A percentile compares a stretch with the other conserved stretches of the same genome.
phyloP scores from a whole-genome alignment of 2,888 invertebrate species.

The Heliconius charithonia region DNA sequence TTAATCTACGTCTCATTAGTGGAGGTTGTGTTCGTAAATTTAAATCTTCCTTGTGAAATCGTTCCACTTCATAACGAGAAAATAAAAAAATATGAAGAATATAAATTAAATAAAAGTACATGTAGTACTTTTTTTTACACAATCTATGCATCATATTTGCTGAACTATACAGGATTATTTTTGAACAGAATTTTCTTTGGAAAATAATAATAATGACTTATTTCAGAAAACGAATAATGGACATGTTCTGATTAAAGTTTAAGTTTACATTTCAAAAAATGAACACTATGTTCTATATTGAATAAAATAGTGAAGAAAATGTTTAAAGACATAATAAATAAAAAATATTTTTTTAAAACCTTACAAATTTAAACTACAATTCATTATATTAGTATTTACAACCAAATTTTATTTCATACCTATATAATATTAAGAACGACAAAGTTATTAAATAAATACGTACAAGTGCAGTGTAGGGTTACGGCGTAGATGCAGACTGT shows the following conservation, averaged over 20 bases:
- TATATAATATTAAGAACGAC: slow-evolving; percentile 29
- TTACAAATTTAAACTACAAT: neutral
- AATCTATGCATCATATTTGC: no score
- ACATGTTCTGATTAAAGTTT: no score
- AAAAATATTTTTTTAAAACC: neutral
- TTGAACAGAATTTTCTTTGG: no score
- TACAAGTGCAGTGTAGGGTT: slow-evolving; percentile 50
- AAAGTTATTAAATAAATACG: slow-evolving; percentile 48
- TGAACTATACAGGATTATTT: no score
- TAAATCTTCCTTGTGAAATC: neutral
- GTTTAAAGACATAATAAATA: no score
- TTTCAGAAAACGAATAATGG: no score
- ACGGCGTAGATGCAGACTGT: slow-evolving; percentile 37
- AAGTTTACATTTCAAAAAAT: no score
- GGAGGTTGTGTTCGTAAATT: neutral
- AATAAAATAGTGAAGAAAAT: no score
- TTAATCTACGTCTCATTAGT: neutral
- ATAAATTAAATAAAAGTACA: no score
- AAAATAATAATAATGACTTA: no score
- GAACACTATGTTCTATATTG: no score
- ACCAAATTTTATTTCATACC: slow-evolving; percentile 27
- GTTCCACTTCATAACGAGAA: neutral
- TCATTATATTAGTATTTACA: slow-evolving; percentile 27
- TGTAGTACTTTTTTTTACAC: neutral
- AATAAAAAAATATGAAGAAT: neutral